Evolutionary conservation across 2,797 vertebrate species (phyloP), one percentile per base, ranked within the genome.

Genomic region (Gymnopithys bicolor): DNA sequence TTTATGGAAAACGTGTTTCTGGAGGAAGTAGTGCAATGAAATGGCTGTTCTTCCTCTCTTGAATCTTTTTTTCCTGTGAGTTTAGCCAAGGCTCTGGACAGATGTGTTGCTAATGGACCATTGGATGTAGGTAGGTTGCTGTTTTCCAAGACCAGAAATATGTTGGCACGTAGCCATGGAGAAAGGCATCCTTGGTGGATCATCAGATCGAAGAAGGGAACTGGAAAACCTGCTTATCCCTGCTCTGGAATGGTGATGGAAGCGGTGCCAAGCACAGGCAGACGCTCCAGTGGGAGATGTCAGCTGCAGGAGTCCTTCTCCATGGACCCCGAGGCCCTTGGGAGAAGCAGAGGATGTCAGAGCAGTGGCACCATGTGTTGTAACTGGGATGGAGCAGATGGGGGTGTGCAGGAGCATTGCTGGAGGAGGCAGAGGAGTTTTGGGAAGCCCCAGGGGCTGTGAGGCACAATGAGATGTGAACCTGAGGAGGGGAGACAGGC

Each of bases 331-430:
- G 2, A 35, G 58, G 70, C 19, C 0, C 0, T 3, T n/a, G 76
- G 33, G 11, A 4, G 0, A 2, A 66, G 46, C 85, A 46, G 56
- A 32, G 21, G 39, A 18, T 33, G 37, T n/a, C 69, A 14, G 13
- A 58, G 4, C 19, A 13, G 67, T 1, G 2, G 33, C 73, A 43
- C 41, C 0, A 0, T 14, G 11, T 1, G 0, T n/a, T 1, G 0
- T 12, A 10, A 4, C 48, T 0, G 0, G n/a, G 10, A 15, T 0
- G 0, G 4, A 58, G 82, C 43, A 39, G 68, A 7, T 0, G 3
- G 12, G 15, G 24, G 39, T 64, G 58, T 45, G 53, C 13, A 79
- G 67, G 19, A 82, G 46, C 1, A 0, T 59, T 89, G 59, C 41
- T 77, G 48, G 49, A 80, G 62, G 37, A 55, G 39, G 55, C 59